Evolutionary conservation across 2,888 invertebrate genomes (phyloP), one percentile per base, ranked within the genome.

Genomic region (Ptilodon capucinus): DNA sequence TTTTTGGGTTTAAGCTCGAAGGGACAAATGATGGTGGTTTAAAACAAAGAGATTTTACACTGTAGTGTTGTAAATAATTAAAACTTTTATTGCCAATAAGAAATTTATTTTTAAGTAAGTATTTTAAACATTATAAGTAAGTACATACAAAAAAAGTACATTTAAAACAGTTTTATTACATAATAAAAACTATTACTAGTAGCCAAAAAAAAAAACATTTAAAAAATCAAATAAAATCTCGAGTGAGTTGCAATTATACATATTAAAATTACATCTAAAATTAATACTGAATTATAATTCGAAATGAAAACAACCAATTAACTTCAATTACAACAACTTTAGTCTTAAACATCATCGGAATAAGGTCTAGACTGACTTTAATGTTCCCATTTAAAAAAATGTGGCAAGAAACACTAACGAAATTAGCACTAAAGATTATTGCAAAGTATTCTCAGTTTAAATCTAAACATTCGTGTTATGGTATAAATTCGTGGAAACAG

Each of bases 81-180:
- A 64, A 57, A 59, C 43, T 48, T 30, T 11, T 2, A 13, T 48
- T 74, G 80, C 81, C 80, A 83, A 84, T 84, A 79, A 84, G 80
- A 81, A 81, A 68, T 84, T 80, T 86, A 83, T 79, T 84, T 76
- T 68, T 60, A 54, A 46, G 25, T 35, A 81, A 79, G 71, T 75
- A 79, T 64, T 79, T 76, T 79, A 83, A 84, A 83, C 77, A 77
- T 76, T 71, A 74, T 88, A 88, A 87, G 85, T 89, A 88, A 87
- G 85, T 89, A 88, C 80, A 81, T 81, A 79, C 73, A 77, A 82
- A 84, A 57, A 78, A 81, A 79, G 66, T 77, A 79, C 71, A 79
- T 64, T 69, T 68, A 55, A 71, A 76, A 79, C 60, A 66, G 54
- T 54, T 57, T 51, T 58, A n/a, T n/a, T n/a, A 46, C 51, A 59